Conservation (phyloP, 2,113 vertebrate species). For the Odocoileus virginianus region DNA sequence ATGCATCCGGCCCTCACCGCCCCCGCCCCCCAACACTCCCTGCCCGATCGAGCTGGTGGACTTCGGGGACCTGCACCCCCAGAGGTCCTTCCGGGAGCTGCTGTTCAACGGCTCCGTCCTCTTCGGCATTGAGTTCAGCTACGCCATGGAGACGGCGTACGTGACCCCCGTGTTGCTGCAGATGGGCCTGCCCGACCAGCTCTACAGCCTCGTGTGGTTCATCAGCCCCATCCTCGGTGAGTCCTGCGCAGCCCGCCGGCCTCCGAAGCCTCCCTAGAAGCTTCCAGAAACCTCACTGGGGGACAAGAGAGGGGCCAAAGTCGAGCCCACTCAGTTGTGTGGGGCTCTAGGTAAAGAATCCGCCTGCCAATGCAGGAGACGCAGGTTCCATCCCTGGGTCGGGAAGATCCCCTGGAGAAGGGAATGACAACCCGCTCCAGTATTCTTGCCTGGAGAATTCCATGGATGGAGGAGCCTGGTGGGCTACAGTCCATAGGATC, state of each 20-base stretch:
- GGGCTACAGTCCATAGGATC: background rate
- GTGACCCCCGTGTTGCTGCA: conserved; percentile 96
- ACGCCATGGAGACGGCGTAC: conserved; percentile 98
- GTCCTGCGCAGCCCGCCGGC: accelerated
- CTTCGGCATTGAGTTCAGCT: conserved; percentile 98
- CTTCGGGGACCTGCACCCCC: conserved; percentile 90
- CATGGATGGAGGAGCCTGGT: background rate
- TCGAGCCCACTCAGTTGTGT: background rate
- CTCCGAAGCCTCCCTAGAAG: background rate
- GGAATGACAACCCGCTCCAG: background rate
- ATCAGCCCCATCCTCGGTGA: conserved; percentile 97
- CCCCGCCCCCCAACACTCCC: conserved; percentile 94
- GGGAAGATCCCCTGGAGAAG: background rate
- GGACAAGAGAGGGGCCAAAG: background rate
- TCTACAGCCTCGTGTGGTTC: conserved; percentile 98
- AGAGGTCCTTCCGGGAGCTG: conserved; percentile 91
- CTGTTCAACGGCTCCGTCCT: conserved; percentile 95
- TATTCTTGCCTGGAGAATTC: background rate
- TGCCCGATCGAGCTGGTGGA: conserved; percentile 90
- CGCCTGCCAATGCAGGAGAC: background rate
- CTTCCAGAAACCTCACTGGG: background rate
- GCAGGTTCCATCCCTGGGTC: background rate
- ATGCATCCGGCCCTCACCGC: conserved; percentile 91
- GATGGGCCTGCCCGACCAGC: conserved; percentile 96
- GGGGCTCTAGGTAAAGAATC: background rate